Percentiles rank a stretch among this genome's conserved stretches.
Evolutionary conservation across 2,797 vertebrate species (phyloP).

Genomic region (Yasuhikotakia modesta): DNA sequence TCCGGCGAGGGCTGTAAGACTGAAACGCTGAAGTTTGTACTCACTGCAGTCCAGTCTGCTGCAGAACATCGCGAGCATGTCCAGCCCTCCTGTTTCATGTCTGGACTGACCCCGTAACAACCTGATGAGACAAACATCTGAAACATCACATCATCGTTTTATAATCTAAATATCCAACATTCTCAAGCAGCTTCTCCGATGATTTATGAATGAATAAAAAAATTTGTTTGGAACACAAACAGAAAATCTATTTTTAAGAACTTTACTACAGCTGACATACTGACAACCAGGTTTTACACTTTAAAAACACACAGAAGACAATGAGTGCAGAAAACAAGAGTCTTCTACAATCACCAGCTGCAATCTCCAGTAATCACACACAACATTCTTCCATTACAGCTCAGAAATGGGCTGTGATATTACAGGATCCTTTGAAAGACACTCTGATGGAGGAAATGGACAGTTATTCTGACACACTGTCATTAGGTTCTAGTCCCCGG

Average conservation of each 20-base stretch:
- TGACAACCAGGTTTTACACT: no score
- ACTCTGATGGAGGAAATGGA: background rate
- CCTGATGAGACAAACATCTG: slow-evolving; percentile 69
- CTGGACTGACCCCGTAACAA: slow-evolving; percentile 89
- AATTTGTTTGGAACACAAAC: no score
- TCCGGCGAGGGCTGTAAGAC: no score
- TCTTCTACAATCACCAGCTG: background rate
- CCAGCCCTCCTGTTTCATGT: slow-evolving; percentile 83
- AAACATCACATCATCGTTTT: no score
- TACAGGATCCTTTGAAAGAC: background rate
- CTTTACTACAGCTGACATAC: no score
- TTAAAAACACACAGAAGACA: no score
- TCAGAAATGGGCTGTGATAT: background rate
- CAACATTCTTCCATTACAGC: background rate
- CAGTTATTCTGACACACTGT: slow-evolving; percentile 15
- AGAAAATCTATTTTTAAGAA: no score
- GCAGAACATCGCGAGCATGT: slow-evolving; percentile 87
- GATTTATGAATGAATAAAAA: no score
- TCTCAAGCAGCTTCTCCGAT: no score
- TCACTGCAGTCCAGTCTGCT: slow-evolving; percentile 86
- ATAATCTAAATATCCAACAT: no score
- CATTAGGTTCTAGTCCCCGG: background rate
- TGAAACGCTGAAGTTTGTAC: slow-evolving; percentile 29
- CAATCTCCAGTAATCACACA: background rate
- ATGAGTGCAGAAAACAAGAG: background rate